A percentile compares a stretch with the other conserved stretches of the same genome.
These are phyloP conservation scores for Drosophila rhopaloa DNA, from an alignment of 1,140 invertebrate species.

Conservation along the genomic window DNA sequence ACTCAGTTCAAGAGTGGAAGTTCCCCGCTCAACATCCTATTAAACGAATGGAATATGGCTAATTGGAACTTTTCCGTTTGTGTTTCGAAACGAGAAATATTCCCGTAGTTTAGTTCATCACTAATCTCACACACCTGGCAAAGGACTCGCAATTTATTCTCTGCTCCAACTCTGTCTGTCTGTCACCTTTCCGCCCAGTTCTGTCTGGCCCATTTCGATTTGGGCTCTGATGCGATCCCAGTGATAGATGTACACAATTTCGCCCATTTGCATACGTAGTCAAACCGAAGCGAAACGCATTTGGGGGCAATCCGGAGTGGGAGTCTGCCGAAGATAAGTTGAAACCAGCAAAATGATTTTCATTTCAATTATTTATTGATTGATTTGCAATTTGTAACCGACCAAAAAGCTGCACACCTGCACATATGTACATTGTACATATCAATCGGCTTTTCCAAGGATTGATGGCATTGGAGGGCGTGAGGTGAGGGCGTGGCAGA, in stretches of 20 bases:
- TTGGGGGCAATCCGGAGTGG: not conserved
- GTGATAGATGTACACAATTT: constrained; percentile 82
- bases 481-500: constrained; percentile 21
- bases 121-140: constrained; percentile 66
- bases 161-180: not conserved
- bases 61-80: not conserved
- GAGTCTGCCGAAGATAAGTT: constrained; percentile 69
- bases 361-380: constrained; percentile 83
- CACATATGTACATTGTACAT: constrained; percentile 44
- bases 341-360: constrained; percentile 82
- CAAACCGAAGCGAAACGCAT: constrained; percentile 56
- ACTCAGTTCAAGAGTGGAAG: too few relatives aligned
- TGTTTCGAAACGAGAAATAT: constrained; percentile 13
- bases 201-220: constrained; percentile 62
- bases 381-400: constrained; percentile 82
- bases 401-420: constrained; percentile 81
- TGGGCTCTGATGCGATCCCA: constrained; percentile 62
- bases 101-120: constrained; percentile 51
- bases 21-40: too few relatives aligned
- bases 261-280: constrained; percentile 77
- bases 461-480: constrained; percentile 50
- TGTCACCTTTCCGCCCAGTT: constrained; percentile 27
- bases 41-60: too few relatives aligned
- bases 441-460: constrained; percentile 73
- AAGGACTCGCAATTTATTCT: constrained; percentile 38